phyloP scores from a whole-genome alignment of 2,113 vertebrate species.

The Prolemur simus region DNA sequence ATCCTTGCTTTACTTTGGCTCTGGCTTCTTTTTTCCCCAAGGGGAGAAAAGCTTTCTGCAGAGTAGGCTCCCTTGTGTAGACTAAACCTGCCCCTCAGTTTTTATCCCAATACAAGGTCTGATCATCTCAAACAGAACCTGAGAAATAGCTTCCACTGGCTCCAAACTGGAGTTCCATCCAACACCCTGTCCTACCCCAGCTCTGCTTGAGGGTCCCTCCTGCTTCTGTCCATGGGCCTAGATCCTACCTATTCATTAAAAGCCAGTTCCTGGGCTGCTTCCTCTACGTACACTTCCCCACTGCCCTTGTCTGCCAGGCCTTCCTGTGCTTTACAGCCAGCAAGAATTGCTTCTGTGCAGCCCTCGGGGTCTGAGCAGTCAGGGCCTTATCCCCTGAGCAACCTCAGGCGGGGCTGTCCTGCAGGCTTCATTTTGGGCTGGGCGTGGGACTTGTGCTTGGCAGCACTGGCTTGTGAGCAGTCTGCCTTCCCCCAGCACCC shows the following conservation, averaged over 20 bases:
- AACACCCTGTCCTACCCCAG: neutral
- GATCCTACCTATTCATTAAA: conserved; percentile 7
- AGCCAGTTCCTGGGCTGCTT: neutral
- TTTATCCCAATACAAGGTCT: conserved; percentile 26
- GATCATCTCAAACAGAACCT: neutral
- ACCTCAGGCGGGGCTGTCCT: neutral
- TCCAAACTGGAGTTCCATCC: neutral
- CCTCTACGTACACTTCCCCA: neutral
- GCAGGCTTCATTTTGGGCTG: neutral
- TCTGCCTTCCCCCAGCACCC: neutral
- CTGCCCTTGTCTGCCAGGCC: neutral
- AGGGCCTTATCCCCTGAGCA: neutral
- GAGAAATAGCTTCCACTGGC: conserved; percentile 9
- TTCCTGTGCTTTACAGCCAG: neutral
- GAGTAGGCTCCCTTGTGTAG: neutral
- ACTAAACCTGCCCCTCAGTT: conserved; percentile 13
- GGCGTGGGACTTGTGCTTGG: neutral
- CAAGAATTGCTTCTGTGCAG: neutral
- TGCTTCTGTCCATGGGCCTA: neutral
- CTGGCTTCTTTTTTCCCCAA: neutral
- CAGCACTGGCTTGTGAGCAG: neutral
- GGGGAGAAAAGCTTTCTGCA: neutral
- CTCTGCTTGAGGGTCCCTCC: neutral
- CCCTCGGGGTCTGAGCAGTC: neutral
- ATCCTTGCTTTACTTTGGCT: neutral